These are phyloP conservation scores for Catostylus mosaicus DNA, from an alignment of 30 jellyfish, hydroid and myxozoan genomes.

Conservation along the genomic window DNA sequence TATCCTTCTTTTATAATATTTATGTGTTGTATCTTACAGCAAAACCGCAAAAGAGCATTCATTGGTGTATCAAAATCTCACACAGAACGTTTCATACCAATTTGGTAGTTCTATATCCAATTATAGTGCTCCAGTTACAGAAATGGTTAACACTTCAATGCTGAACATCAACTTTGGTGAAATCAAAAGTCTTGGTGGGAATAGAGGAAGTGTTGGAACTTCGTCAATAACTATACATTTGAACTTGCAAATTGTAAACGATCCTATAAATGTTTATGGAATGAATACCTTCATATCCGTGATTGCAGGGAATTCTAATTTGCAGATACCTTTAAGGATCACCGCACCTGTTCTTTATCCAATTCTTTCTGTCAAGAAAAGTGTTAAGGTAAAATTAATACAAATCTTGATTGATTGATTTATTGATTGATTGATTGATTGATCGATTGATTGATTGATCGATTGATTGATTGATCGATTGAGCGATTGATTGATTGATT, in stretches of 20 bases:
- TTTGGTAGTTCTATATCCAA: slow-evolving; percentile 11
- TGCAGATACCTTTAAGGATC: slow-evolving; percentile 11
- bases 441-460: not conserved
- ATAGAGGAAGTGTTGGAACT: not conserved
- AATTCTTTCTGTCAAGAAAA: slow-evolving; percentile 4
- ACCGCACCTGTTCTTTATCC: slow-evolving; percentile 55
- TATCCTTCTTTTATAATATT: not conserved
- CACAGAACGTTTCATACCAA: not conserved
- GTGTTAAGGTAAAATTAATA: slow-evolving; percentile 28
- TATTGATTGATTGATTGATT: not conserved
- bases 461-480: not conserved
- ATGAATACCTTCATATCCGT: not conserved
- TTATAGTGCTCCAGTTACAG: not conserved
- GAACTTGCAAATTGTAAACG: slow-evolving; percentile 27
- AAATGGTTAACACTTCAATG: not conserved
- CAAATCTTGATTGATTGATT: not conserved
- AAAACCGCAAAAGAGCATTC: not conserved
- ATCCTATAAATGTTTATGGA: slow-evolving; percentile 32
- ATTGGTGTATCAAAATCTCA: not conserved
- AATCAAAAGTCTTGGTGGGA: slow-evolving; percentile 8
- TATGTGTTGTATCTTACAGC: not conserved
- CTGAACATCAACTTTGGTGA: slow-evolving; percentile 45
- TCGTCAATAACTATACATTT: slow-evolving; percentile 5
- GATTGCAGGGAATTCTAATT: slow-evolving; percentile 7
- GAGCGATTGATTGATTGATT: not conserved